phyloP scores from a whole-genome alignment of 1,140 invertebrate genomes.

The Parasteatoda tepidariorum region DNA sequence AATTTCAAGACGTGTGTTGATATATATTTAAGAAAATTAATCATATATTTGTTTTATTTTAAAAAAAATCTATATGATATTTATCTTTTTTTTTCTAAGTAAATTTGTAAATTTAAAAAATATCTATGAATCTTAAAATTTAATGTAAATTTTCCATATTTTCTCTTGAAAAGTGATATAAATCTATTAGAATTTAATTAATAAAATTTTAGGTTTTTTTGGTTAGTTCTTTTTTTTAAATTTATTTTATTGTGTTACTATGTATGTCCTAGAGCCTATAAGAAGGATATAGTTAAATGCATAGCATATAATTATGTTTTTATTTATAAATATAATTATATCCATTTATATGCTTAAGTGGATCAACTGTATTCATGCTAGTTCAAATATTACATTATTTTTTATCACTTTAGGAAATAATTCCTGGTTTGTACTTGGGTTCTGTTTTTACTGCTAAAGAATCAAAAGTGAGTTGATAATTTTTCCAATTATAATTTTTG shows the following conservation, averaged over 20 bases:
- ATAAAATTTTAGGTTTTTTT: too few species aligned
- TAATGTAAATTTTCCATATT: too few species aligned
- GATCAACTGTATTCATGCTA: not conserved
- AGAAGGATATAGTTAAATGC: not conserved
- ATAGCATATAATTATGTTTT: not conserved
- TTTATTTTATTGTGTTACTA: not conserved
- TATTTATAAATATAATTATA: not conserved
- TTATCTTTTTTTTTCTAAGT: too few species aligned
- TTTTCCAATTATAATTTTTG: not conserved
- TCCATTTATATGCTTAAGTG: not conserved
- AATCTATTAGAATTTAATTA: too few species aligned
- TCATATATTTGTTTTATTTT: too few species aligned
- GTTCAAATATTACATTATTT: not conserved
- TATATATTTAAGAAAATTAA: too few species aligned
- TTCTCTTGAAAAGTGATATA: too few species aligned
- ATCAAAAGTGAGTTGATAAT: not conserved
- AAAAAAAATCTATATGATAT: too few species aligned
- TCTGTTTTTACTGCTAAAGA: not conserved
- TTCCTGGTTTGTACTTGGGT: constrained; percentile 24
- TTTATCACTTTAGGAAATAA: constrained; percentile 1
- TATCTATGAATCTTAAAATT: too few species aligned
- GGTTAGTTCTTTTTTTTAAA: too few species aligned
- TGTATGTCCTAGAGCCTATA: not conserved
- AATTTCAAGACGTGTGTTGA: too few species aligned
- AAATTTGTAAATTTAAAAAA: too few species aligned